Evolutionary conservation across 2,113 vertebrate genomes (phyloP), one percentile per base, ranked within the genome.

Genomic region (Canis aureus): DNA sequence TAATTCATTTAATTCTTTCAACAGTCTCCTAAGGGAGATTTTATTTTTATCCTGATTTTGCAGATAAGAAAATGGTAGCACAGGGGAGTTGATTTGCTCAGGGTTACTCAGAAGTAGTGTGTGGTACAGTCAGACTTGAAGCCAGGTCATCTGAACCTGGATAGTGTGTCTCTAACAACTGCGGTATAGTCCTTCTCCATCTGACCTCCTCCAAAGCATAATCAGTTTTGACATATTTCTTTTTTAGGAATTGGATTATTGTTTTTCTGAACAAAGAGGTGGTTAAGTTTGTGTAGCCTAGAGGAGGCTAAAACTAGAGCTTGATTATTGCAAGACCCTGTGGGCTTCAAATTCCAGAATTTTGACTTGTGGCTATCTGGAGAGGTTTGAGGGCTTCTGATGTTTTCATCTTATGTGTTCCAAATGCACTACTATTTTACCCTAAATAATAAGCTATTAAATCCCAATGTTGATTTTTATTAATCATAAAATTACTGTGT

Each of bases 401-500:
- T 92, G 7, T 86, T 95, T 89, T 96, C 17, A 49, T 78, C 16
- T 69, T 90, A 51, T 29, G 1, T 79, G 27, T 91, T 91, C 29
- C 15, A 78, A 73, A 89, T 55, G 23, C 8, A 66, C 2, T n/a
- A 10, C 60, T 78, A 5, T 82, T 60, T 73, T 49, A 20, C 20
- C 22, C 23, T 35, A 82, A 78, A 78, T 49, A 93, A 81, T 55
- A 73, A 51, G 49, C 35, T 51, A 59, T 62, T 89, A 97, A 86
- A 51, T 71, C 27, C 66, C 35, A 81, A 8, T 27, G 60, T 84
- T 82, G 16, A 59, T 92, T 95, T 96, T 88, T 95, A 10, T 83
- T 69, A 94, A 64, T 35, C 78, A 5, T 83, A 94, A 92, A 91
- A n/a, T 96, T 94, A 86, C 23, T 87, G 8, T 82, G 3, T 90